phyloP scores from a whole-genome alignment of 2,113 vertebrate species.

The Copsychus sechellarum region DNA sequence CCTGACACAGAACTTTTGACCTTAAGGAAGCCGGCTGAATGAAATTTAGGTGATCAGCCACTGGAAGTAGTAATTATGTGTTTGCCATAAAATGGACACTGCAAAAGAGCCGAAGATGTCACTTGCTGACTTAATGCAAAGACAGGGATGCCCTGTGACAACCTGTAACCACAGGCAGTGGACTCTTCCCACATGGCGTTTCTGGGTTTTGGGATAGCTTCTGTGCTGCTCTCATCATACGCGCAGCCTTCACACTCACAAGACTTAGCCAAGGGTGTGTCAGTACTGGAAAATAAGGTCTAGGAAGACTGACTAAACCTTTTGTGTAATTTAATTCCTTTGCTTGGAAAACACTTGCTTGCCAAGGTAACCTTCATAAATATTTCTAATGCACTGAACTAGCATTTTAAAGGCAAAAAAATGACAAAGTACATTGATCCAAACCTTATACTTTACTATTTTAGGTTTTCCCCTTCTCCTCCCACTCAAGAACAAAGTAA shows the following conservation, averaged over 20 bases:
- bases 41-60: neutral
- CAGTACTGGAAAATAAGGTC: conserved; percentile 44
- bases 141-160: neutral
- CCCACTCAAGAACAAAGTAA: conserved; percentile 12
- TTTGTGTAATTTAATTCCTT: conserved; percentile 48
- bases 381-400: conserved; percentile 36
- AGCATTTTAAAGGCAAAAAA: conserved; percentile 52
- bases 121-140: neutral
- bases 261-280: conserved; percentile 1
- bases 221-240: neutral
- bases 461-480: conserved; percentile 13
- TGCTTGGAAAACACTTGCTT: conserved; percentile 42
- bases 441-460: conserved; percentile 23
- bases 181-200: neutral
- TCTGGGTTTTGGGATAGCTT: neutral
- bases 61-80: neutral
- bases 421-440: neutral
- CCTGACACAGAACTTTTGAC: neutral
- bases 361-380: conserved; percentile 44
- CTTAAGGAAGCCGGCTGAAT: neutral
- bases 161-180: neutral
- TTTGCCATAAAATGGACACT: fast-evolving
- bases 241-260: neutral
- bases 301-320: conserved; percentile 44
- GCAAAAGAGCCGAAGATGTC: neutral